Evolutionary conservation across 2,113 vertebrate genomes (phyloP), one percentile per base, ranked within the genome.

Genomic region (Psophia crepitans): DNA sequence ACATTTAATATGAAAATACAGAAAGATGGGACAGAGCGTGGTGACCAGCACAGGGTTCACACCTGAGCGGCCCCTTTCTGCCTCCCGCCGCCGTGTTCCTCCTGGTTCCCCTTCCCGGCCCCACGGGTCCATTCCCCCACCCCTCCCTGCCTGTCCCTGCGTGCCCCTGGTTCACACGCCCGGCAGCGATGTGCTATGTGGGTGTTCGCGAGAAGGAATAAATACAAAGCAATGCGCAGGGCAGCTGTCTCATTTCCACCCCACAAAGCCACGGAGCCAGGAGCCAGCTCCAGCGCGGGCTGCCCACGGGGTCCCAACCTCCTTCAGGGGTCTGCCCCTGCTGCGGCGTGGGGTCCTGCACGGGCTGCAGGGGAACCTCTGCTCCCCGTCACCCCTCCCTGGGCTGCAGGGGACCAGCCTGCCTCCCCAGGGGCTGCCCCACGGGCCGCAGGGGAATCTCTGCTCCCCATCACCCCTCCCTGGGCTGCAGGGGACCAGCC

Each of bases 131-230:
- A 11, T 65, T 54, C 27, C n/a, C 8, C 4, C 14, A 12, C 11
- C n/a, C 27, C 14, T 64, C 19, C 21, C 26, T 44, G 49, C 51
- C 48, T 0, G 0, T 32, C 35, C 21, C 3, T 1, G 43, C 10
- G 11, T 58, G 19, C 15, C 19, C 13, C n/a, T 3, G 5, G 11
- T 30, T 81, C 13, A 11, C 37, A 21, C 0, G 2, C 39, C 37
- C 26, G 30, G 39, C 70, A 33, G 30, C 4, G 8, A n/a, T 49
- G 8, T 35, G 35, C 49, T 51, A 8, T 78, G 57, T 14, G 6
- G 46, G 21, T 21, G 28, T 44, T 49, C 46, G 32, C 44, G 17
- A 68, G 84, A 57, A 78, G 24, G 33, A 79, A 73, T 33, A 86
- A 71, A 90, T 48, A 61, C 5, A 71, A 77, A 8, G 3, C n/a